Conservation (phyloP, 2,113 vertebrate species). For the Amazona vittata region DNA sequence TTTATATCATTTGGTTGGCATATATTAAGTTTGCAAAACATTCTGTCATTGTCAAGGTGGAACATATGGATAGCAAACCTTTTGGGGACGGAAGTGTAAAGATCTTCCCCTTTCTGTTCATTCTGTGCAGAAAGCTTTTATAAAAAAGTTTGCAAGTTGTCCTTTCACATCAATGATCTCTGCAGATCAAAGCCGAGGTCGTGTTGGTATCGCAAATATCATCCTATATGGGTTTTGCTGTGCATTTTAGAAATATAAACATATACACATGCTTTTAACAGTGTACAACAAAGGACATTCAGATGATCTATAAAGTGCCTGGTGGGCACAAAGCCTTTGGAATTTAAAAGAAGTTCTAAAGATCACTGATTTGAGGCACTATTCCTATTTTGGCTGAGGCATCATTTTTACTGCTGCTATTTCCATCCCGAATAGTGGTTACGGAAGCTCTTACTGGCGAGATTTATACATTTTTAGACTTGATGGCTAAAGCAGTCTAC, state of each 20-base stretch:
- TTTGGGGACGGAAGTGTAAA: conserved; percentile 58
- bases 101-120: conserved; percentile 46
- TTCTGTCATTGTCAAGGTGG: conserved; percentile 40
- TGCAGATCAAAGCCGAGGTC: conserved; percentile 61
- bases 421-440: neutral
- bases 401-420: neutral
- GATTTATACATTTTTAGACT: neutral
- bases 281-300: conserved; percentile 46
- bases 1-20: neutral
- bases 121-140: conserved; percentile 67
- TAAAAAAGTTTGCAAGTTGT: conserved; percentile 61
- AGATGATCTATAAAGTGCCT: conserved; percentile 46
- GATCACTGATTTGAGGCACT: neutral
- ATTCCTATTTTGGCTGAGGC: neutral
- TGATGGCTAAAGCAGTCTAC: neutral
- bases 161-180: conserved; percentile 68
- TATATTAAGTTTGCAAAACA: conserved; percentile 45
- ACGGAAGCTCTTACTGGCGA: neutral
- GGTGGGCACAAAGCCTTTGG: conserved; percentile 3
- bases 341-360: conserved; percentile 19
- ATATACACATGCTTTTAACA: conserved; percentile 63
- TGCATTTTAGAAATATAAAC: conserved; percentile 69
- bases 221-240: conserved; percentile 63
- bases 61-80: conserved; percentile 61
- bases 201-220: conserved; percentile 61